These are phyloP conservation scores for Globicephala melas DNA, from an alignment of 2,113 vertebrate species.

Conservation along the genomic window DNA sequence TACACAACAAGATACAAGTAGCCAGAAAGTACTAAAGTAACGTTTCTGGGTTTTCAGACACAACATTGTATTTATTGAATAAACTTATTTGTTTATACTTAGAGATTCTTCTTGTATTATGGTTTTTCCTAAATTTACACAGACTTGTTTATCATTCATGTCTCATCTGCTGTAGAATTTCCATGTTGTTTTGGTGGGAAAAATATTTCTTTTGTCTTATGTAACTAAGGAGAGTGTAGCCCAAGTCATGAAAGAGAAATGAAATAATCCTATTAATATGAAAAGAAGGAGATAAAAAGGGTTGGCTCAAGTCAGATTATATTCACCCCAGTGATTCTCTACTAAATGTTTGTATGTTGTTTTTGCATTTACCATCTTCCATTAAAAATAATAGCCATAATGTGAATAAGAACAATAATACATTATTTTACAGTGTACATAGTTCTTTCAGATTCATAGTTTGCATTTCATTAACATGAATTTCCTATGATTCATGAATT, in stretches of 20 bases:
- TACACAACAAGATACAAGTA: neutral
- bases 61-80: neutral
- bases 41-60: neutral
- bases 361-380: neutral
- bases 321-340: neutral
- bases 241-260: neutral
- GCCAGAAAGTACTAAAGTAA: neutral
- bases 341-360: neutral
- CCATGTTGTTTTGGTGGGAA: neutral
- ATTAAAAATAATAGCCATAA: constrained; percentile 16
- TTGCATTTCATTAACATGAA: constrained; percentile 11
- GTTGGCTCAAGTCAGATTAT: neutral
- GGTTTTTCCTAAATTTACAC: neutral
- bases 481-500: neutral
- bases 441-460: neutral
- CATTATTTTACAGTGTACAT: neutral
- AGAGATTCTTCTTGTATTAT: neutral
- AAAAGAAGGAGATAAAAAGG: neutral
- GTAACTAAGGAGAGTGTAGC: neutral
- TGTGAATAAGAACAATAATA: neutral
- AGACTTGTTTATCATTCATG: neutral
- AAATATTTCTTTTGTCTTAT: constrained; percentile 32
- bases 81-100: neutral
- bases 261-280: constrained; percentile 36
- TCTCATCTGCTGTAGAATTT: neutral